phyloP scores from a whole-genome alignment of 2,888 invertebrate species.

The Melinaea menophilus region DNA sequence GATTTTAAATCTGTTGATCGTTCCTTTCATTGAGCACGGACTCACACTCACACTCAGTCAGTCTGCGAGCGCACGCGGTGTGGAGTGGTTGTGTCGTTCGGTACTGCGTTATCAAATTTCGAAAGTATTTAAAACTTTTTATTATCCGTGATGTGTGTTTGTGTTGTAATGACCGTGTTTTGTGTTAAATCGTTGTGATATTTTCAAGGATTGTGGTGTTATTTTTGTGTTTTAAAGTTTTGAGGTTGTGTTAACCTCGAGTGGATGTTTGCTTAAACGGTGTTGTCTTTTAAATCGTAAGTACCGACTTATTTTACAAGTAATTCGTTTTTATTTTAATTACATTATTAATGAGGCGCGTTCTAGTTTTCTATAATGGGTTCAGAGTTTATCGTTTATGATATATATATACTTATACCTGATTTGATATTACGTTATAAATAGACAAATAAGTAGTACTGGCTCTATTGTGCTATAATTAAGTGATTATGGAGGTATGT shows the following conservation, averaged over 20 bases:
- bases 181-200: conserved; percentile 52
- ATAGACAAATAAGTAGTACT: too few species aligned
- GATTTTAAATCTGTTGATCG: conserved; percentile 29
- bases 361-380: too few species aligned
- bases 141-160: conserved; percentile 43
- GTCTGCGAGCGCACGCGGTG: conserved; percentile 56
- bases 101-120: conserved; percentile 45
- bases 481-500: too few species aligned
- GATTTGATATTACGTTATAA: too few species aligned
- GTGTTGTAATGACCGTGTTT: conserved; percentile 51
- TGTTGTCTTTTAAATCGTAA: conserved; percentile 41
- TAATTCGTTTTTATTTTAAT: not conserved
- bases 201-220: conserved; percentile 33
- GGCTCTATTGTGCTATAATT: too few species aligned
- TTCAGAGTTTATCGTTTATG: too few species aligned
- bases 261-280: conserved; percentile 58
- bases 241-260: conserved; percentile 33
- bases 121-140: conserved; percentile 48
- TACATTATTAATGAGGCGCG: too few species aligned
- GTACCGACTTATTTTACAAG: conserved; percentile 26
- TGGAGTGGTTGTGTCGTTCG: conserved; percentile 33
- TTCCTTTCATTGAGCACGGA: conserved; percentile 32
- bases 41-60: conserved; percentile 39
- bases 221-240: conserved; percentile 34
- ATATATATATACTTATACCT: too few species aligned